These are phyloP conservation scores for Gambusia affinis DNA, from an alignment of 2,113 vertebrate species.

Conservation along the genomic window DNA sequence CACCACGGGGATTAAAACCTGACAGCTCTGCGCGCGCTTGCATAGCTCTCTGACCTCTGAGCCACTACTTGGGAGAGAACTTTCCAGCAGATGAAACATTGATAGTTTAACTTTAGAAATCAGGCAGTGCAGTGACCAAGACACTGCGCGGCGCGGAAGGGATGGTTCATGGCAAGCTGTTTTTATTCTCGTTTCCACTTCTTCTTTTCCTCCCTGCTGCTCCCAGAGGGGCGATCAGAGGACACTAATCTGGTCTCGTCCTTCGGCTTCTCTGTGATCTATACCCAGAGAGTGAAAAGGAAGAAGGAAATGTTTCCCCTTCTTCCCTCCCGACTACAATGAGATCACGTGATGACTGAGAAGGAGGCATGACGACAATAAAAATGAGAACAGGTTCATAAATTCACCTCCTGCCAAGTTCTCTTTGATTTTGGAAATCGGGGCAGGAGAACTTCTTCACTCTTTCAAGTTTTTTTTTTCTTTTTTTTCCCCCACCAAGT, in stretches of 20 bases:
- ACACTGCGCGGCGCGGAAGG: background rate
- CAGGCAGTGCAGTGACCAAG: background rate
- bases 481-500: too few relatives aligned
- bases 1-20: constrained; percentile 1
- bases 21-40: background rate
- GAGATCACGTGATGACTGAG: background rate
- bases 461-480: background rate
- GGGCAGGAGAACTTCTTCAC: background rate
- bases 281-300: constrained; percentile 1
- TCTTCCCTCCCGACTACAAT: background rate
- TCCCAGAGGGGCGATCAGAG: background rate
- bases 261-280: constrained; percentile 18
- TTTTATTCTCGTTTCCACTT: constrained; percentile 25
- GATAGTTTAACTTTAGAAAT: background rate
- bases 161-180: background rate
- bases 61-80: background rate
- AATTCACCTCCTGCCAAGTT: background rate
- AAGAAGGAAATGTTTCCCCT: background rate
- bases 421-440: background rate
- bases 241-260: constrained; percentile 11
- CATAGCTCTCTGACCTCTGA: background rate
- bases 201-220: constrained; percentile 6
- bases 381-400: background rate
- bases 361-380: background rate
- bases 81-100: background rate